Base-by-base conservation (phyloP, 2,797 vertebrate species). In the Martes flavigula region DNA sequence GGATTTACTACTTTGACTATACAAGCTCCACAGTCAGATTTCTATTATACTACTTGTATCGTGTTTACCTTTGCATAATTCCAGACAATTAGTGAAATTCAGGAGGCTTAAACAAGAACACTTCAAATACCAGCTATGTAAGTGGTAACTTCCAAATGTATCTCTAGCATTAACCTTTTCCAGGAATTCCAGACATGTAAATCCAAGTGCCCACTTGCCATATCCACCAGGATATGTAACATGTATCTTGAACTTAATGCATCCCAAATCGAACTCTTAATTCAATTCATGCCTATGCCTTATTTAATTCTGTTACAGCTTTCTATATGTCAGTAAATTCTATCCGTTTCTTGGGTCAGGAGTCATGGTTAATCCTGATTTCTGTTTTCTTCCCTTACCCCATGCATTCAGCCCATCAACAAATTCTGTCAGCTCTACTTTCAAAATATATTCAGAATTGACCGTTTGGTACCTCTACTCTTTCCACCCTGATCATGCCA, bases 31-130 rank as follows among this genome's bases (percentile, higher is more conserved):
- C 89, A 94, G 60, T 66, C 9, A 91, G 72, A 40, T 95, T 91
- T 89, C 51, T 72, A 18, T 91, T 96, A 9, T 91, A 94, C 62
- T 92, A 12, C 38, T 86, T 73, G 43, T n/a, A 93, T 62, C 14
- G n/a, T n/a, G 18, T 72, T 64, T 62, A 70, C 27, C 5, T 60
- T 13, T 84, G 84, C n/a, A 23, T 89, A 56, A 58, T 68, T 81
- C 18, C 18, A 70, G 43, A 38, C 51, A 73, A 43, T 96, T 73
- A 72, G 38, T 93, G 92, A 96, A 96, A 92, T 38, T 68, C 40
- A 96, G 82, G 30, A 78, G 27, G 12, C 27, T 62, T 73, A 20
- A 91, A 62, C 6, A 81, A 10, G 51, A 60, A 89, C 17, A 54
- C 58, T 96, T 93, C 1, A 4, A 25, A 72, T 32, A 35, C 38